These are phyloP conservation scores for Strix occidentalis DNA, from an alignment of 2,797 vertebrate genomes.

Conservation along the genomic window DNA sequence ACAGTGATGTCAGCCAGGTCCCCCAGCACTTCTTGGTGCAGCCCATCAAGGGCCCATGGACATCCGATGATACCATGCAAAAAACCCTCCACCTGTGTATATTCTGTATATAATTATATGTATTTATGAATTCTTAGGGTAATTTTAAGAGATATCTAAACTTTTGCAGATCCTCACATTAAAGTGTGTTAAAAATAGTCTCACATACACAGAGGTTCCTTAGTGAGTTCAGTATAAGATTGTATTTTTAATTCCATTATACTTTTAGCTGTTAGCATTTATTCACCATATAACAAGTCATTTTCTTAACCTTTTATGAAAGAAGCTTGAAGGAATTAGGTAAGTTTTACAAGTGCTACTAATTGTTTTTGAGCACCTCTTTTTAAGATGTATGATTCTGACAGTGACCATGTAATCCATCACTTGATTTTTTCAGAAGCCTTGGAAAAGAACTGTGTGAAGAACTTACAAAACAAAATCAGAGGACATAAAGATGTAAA, in stretches of 20 bases:
- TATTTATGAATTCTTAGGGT: background rate
- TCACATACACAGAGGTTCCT: background rate
- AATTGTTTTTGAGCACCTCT: slow-evolving; percentile 34
- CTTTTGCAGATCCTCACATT: background rate
- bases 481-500: slow-evolving; percentile 42
- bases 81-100: rapidly evolving
- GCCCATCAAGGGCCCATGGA: background rate
- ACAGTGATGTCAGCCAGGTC: background rate
- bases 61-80: background rate
- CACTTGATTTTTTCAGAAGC: slow-evolving; percentile 43
- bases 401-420: slow-evolving; percentile 28
- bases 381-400: slow-evolving; percentile 44
- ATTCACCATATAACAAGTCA: background rate
- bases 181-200: background rate
- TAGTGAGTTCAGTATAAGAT: background rate
- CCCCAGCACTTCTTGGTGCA: background rate
- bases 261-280: background rate
- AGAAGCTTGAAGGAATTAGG: slow-evolving; percentile 18
- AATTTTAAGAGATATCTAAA: background rate
- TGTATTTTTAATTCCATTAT: slow-evolving; percentile 37
- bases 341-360: slow-evolving; percentile 34
- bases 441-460: slow-evolving; percentile 49
- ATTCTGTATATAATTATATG: background rate
- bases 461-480: slow-evolving; percentile 47
- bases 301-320: slow-evolving; percentile 47